Conservation (phyloP, 1,140 invertebrate species). For the Sinella curviseta region DNA sequence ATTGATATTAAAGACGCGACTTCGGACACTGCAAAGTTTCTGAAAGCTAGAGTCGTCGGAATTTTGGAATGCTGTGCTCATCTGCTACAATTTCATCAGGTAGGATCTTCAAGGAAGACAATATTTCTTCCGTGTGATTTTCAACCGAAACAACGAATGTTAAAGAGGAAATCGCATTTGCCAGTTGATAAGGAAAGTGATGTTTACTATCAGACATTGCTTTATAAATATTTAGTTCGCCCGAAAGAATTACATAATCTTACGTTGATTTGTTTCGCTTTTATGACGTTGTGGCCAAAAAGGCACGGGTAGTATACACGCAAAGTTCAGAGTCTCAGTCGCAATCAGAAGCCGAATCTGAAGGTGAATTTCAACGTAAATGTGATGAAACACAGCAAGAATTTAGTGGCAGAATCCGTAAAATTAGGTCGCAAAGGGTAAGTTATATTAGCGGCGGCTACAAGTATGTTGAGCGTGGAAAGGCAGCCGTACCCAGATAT, state of each 20-base stretch:
- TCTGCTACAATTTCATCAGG: constrained; percentile 16
- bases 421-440: background rate
- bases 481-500: background rate
- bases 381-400: no score
- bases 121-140: constrained; percentile 19
- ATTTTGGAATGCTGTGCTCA: background rate
- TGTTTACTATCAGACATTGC: no score
- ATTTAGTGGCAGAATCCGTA: background rate
- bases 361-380: background rate
- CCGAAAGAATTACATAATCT: no score
- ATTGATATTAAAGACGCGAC: no score
- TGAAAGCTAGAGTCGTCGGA: no score
- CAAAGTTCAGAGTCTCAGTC: background rate
- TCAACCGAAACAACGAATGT: background rate
- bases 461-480: background rate
- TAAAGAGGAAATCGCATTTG: no score
- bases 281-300: background rate
- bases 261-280: background rate
- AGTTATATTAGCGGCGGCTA: background rate
- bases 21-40: background rate
- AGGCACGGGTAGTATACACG: background rate
- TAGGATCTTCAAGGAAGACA: no score
- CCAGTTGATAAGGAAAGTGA: no score
- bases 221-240: no score
- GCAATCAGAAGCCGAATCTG: background rate